Evolutionary conservation across 92 coral and sea anemone species (phyloP).

Genomic region (Galaxea fascicularis): DNA sequence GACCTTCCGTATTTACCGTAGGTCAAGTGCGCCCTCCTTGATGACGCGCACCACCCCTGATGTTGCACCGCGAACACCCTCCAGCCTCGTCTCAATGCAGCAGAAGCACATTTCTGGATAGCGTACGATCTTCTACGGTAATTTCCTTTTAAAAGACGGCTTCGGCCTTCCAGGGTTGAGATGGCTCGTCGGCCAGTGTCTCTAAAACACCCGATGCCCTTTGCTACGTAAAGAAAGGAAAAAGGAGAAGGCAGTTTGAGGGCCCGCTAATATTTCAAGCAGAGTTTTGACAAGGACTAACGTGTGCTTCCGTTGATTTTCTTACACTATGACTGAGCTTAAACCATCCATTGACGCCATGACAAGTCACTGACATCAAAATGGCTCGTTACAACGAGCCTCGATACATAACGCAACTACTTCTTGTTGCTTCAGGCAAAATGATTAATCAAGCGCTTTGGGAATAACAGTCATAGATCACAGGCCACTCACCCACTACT

Average conservation of each 20-base stretch:
- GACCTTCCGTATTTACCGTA: conserved; percentile 66
- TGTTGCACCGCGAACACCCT: conserved; percentile 65
- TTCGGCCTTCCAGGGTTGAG: conserved; percentile 33
- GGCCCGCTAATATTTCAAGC: neutral
- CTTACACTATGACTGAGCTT: too few species aligned
- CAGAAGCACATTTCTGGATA: conserved; percentile 47
- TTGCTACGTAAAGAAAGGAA: conserved; percentile 8
- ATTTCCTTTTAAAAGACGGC: conserved; percentile 38
- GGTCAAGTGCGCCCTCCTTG: conserved; percentile 64
- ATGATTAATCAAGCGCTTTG: neutral
- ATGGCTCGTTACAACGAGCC: too few species aligned
- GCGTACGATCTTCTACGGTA: conserved; percentile 45
- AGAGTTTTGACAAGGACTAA: neutral
- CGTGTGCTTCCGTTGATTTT: too few species aligned
- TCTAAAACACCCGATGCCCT: conserved; percentile 42
- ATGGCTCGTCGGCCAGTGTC: conserved; percentile 56
- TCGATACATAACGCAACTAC: too few species aligned
- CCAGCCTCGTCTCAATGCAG: conserved; percentile 20
- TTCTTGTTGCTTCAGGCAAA: too few species aligned
- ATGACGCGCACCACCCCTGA: conserved; percentile 66
- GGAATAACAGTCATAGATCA: neutral
- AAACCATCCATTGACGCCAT: too few species aligned
- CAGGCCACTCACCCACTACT: conserved; percentile 12
- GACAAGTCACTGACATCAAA: too few species aligned
- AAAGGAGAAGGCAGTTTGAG: neutral